Percentiles rank a stretch among this genome's conserved stretches.
phyloP scores from a whole-genome alignment of 2,797 vertebrate genomes.

The Iguana delicatissima region DNA sequence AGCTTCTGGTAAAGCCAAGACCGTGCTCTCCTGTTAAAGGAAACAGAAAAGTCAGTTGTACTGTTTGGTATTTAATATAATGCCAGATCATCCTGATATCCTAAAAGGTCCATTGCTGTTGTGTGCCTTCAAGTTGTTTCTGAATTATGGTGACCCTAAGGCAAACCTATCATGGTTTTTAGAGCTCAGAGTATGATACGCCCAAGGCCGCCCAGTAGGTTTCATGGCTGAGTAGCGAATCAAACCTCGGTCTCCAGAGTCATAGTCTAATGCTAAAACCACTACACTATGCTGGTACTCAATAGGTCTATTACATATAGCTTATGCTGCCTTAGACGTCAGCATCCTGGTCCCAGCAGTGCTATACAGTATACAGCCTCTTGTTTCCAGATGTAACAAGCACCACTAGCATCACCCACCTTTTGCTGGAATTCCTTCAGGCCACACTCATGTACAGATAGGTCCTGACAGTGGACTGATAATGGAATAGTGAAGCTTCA shows the following conservation, averaged over 20 bases:
- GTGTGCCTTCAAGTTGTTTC: too few relatives aligned
- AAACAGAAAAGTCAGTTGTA: constrained; percentile 7
- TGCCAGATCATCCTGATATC: neutral
- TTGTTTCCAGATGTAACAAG: neutral
- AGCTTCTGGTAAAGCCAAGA: constrained; percentile 9
- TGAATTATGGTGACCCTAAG: too few relatives aligned
- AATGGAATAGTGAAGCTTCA: too few relatives aligned
- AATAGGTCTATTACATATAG: neutral
- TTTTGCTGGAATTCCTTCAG: neutral
- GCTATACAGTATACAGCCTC: neutral
- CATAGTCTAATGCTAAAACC: too few relatives aligned
- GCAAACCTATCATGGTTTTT: too few relatives aligned
- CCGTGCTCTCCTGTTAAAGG: constrained; percentile 9
- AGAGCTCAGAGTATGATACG: too few relatives aligned
- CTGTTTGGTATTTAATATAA: neutral
- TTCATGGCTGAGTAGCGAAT: too few relatives aligned
- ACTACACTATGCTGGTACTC: too few relatives aligned
- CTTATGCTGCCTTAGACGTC: neutral
- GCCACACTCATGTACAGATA: too few relatives aligned
- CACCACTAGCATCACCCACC: neutral
- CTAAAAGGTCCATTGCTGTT: neutral
- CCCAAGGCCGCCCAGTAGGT: too few relatives aligned
- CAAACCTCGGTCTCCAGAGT: too few relatives aligned
- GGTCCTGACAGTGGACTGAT: too few relatives aligned
- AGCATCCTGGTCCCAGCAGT: neutral